Evolutionary conservation across 2,888 invertebrate genomes (phyloP), one percentile per base, ranked within the genome.

Genomic region (Sinopyrophorus schimmeli): DNA sequence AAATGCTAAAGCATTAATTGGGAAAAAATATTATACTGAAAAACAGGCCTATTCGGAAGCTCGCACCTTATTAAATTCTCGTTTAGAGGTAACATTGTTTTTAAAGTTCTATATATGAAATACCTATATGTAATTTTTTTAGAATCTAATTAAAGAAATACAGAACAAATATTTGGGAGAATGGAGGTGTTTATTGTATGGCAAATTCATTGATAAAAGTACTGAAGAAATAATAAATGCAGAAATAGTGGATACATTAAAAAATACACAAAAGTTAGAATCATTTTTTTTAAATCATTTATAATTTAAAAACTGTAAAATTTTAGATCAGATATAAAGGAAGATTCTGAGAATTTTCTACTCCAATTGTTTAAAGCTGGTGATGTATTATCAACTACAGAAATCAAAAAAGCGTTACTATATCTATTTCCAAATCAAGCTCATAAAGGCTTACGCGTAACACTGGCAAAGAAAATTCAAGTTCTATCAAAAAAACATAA

Each of bases 131-230:
- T 3, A 44, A 47, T 48, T 37, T 41, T 69, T 71, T 57, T 67
- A 85, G 84, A 75, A 73, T 59, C 76, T 82, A 3, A 75, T 84
- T 15, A 75, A 76, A 28, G 77, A 79, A 38, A 77, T 85, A 67
- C 81, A 83, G 58, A 74, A 75, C 7, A 73, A 78, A 18, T 86
- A 84, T 83, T 70, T 86, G 1, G 78, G 78, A 26, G 81, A 81
- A 15, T 86, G 82, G 81, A 76, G 79, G 52, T 72, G 81, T 57
- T 70, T 86, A 34, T 74, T 86, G 7, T 74, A 81, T 3, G 85
- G 85, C 2, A 81, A 80, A 61, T 74, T 80, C 17, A 44, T 73
- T 7, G 78, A 82, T 55, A 50, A 70, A 3, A 54, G 58, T 2
- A 55, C 79, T 12, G 76, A 76, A 34, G 66, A 74, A 3, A 73